phyloP scores from a whole-genome alignment of 2,797 vertebrate genomes.

The Lithobates sylvaticus region DNA sequence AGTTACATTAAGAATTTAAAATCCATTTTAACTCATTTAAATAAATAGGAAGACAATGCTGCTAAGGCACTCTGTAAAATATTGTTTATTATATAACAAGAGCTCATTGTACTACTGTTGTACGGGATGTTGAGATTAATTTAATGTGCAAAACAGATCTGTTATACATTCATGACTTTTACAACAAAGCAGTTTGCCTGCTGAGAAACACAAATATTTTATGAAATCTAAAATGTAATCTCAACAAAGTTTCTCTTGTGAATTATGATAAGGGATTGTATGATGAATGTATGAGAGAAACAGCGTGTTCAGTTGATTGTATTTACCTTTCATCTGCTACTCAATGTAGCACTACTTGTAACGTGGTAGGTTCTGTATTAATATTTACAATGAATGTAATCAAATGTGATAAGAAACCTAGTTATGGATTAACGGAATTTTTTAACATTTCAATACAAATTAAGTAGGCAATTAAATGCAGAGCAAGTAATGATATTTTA shows the following conservation, averaged over 20 bases:
- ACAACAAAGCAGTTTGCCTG: neutral
- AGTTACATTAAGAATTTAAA: neutral
- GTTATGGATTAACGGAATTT: neutral
- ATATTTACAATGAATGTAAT: neutral
- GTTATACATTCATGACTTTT: neutral
- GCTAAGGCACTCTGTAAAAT: neutral
- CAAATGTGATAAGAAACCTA: neutral
- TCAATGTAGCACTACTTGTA: neutral
- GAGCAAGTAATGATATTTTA: too few relatives aligned
- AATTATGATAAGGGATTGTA: neutral
- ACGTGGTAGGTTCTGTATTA: neutral
- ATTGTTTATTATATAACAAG: neutral
- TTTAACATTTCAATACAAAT: too few relatives aligned
- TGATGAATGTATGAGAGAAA: neutral
- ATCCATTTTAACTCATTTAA: neutral
- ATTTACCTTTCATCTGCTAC: neutral
- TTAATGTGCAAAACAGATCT: neutral
- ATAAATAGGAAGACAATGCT: neutral
- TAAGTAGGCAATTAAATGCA: too few relatives aligned
- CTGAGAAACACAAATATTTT: slow-evolving; percentile 32
- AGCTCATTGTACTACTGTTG: neutral
- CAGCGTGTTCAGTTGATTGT: neutral
- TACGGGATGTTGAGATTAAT: neutral
- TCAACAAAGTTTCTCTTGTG: slow-evolving; percentile 12
- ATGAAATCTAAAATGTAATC: slow-evolving; percentile 29